Evolutionary conservation across 2,888 invertebrate species (phyloP).

Genomic region (Drosophila melanosoma): DNA sequence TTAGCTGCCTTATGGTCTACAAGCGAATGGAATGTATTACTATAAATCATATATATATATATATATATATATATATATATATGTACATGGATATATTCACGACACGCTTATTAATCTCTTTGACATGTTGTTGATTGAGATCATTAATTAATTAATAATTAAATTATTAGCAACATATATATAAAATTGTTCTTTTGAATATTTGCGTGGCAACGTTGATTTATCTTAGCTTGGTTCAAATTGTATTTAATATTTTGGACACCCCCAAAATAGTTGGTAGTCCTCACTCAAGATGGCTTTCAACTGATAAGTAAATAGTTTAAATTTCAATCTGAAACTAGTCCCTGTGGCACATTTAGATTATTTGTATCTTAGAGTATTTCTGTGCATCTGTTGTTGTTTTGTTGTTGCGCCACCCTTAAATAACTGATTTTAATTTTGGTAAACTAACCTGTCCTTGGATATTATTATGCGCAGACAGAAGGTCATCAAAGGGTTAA

Average conservation of each 20-base stretch:
- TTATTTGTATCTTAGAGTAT: neutral
- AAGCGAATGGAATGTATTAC: neutral
- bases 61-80: neutral
- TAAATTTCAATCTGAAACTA: neutral
- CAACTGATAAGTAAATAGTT: neutral
- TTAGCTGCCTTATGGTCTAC: too few species aligned
- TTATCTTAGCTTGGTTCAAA: neutral
- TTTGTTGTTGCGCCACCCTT: slow-evolving; percentile 2
- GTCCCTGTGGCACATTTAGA: neutral
- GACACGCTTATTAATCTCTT: too few species aligned
- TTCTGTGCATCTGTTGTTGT: neutral
- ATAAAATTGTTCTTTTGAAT: neutral
- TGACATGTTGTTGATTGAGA: neutral
- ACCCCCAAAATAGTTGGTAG: neutral
- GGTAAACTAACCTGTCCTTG: slow-evolving; percentile 32
- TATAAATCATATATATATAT: neutral
- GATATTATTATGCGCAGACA: slow-evolving; percentile 8
- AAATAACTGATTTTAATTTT: neutral
- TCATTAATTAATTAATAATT: neutral
- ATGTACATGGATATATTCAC: too few species aligned
- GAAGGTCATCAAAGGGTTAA: slow-evolving; percentile 30
- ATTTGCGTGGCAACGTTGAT: neutral
- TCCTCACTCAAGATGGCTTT: neutral
- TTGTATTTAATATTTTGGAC: neutral
- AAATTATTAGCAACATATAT: neutral